Evolutionary conservation across 2,113 vertebrate species (phyloP).

Genomic region (Myocastor coypus): DNA sequence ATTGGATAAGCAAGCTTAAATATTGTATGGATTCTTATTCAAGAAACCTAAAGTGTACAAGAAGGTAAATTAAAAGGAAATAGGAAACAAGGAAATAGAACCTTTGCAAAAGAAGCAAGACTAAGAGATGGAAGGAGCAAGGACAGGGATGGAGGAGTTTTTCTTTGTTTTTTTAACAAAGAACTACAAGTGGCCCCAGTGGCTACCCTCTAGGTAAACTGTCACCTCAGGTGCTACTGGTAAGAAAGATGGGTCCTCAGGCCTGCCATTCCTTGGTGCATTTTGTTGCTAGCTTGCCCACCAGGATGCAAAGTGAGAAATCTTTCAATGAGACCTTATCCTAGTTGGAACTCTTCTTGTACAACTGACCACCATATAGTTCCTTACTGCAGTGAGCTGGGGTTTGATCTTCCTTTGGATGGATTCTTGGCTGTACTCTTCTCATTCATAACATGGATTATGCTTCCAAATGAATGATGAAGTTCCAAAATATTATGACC

Average conservation of each 20-base stretch:
- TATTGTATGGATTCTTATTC: background rate
- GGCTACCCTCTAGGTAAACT: background rate
- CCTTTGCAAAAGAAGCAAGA: background rate
- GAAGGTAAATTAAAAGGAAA: background rate
- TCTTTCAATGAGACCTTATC: background rate
- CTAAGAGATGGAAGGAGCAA: background rate
- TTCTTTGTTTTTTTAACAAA: background rate
- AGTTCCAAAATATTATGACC: constrained; percentile 93
- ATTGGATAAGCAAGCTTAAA: background rate
- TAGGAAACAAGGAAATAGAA: background rate
- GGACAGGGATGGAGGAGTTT: background rate
- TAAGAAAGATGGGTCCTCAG: background rate
- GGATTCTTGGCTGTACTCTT: constrained; percentile 97
- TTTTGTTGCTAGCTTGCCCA: background rate
- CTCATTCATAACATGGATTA: constrained; percentile 96
- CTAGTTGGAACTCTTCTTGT: background rate
- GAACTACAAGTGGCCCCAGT: background rate
- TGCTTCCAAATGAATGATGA: constrained; percentile 96
- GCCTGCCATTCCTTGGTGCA: background rate
- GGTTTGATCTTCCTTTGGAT: constrained; percentile 97
- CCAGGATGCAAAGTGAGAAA: background rate
- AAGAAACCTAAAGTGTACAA: background rate
- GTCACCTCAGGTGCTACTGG: background rate
- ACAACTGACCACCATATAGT: background rate
- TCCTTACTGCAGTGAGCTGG: constrained; percentile 77